phyloP scores from a whole-genome alignment of 2,888 invertebrate species.

The Uropetala carovei region DNA sequence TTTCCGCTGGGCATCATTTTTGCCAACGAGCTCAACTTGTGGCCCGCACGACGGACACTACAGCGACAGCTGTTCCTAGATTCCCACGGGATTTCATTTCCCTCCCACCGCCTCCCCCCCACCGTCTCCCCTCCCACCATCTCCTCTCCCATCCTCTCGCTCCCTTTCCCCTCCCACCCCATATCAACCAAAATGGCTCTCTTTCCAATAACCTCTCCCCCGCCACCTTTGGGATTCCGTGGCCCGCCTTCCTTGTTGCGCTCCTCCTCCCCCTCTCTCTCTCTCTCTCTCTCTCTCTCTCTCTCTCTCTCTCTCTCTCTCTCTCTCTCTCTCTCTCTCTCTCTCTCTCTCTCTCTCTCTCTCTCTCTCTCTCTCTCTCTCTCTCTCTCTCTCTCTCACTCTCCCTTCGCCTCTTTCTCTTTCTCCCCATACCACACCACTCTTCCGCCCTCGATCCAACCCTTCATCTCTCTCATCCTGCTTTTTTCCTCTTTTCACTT shows the following conservation, averaged over 20 bases:
- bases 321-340: no score
- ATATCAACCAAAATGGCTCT: not conserved
- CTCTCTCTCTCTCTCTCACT: no score
- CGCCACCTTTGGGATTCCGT: not conserved
- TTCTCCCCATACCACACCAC: not conserved
- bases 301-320: no score
- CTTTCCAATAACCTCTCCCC: not conserved
- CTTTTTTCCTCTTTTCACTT: not conserved
- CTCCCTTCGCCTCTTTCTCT: no score
- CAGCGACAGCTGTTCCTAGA: slow-evolving; percentile 20
- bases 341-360: no score
- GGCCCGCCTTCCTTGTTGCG: not conserved
- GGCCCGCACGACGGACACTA: not conserved
- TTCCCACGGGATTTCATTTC: slow-evolving; percentile 39
- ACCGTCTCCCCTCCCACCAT: not conserved
- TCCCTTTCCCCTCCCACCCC: not conserved
- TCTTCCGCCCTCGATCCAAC: not conserved
- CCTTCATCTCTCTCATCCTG: not conserved
- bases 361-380: no score
- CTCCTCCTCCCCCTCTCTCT: no score
- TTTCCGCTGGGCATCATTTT: not conserved
- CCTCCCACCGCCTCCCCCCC: not conserved
- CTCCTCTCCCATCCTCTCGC: not conserved
- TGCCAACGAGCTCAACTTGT: slow-evolving; percentile 39
- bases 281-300: no score